Base-by-base conservation (phyloP, 2,888 invertebrate species). In the Patella depressa region DNA sequence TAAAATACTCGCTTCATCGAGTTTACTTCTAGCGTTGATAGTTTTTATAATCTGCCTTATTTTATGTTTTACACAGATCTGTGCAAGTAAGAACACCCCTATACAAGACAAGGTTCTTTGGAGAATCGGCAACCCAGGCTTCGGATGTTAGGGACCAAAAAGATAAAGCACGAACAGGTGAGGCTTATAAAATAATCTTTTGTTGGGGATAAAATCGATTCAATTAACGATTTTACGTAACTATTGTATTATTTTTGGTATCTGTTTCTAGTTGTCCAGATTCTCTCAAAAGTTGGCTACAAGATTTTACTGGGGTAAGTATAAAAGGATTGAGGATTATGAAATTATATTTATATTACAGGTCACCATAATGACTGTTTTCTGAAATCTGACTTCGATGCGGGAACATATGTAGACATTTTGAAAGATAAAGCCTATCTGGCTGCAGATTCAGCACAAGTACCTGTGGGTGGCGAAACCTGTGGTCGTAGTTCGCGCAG, bases 311-410 rank as follows among this genome's bases (percentile, higher is more conserved):
- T 17, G 4, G 0, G 19, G 4, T 19, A 17, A 29, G 7, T n/a
- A 4, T 29, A 15, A 71, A 17, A 24, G 3, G n/a, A 24, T 71
- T 71, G 5, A 45, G 45, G 45, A 45, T 45, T 24, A 24, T 24
- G 24, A 24, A 45, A 9, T 7, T 45, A 45, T 45, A 19, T 17
- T 34, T 71, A 17, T 72, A 45, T 4, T 69, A 29, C 34, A 79
- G 79, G 76, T 17, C 74, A 79, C 77, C 79, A 79, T 72, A 79
- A 79, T 59, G 79, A 76, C 72, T 79, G 79, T 70, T 79, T 79
- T 57, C 69, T 79, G 54, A 72, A 76, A 17, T 59, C 57, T n/a
- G 77, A 79, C 57, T 45, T 15, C 14, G 79, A 79, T 53, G 76
- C 72, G 19, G 79, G 79, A 5, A 79, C 79, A 11, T 79, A 79